Evolutionary conservation across 2,113 vertebrate genomes (phyloP).

Genomic region (Aix galericulata): DNA sequence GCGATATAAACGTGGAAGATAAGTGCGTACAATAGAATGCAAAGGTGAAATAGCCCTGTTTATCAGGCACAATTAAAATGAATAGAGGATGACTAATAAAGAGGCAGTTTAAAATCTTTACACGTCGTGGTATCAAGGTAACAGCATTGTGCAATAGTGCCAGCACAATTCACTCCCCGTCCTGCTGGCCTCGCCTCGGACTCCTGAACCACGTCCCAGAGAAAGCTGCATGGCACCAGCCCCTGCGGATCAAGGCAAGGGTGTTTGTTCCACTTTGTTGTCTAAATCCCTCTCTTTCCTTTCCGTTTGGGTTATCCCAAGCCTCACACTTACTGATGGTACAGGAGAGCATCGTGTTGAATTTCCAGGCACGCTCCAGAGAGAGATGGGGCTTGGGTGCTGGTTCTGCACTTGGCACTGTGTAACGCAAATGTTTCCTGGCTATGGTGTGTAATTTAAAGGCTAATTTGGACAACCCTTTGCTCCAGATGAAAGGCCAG

Average conservation of each 20-base stretch:
- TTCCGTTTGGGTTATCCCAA: background rate
- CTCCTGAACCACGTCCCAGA: background rate
- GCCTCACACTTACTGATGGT: fast-evolving
- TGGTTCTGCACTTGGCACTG: background rate
- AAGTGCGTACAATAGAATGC: background rate
- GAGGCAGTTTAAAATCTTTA: conserved; percentile 45
- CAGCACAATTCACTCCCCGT: background rate
- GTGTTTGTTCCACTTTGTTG: background rate
- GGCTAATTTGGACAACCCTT: background rate
- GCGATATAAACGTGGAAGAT: background rate
- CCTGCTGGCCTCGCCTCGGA: background rate
- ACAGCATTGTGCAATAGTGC: conserved; percentile 35
- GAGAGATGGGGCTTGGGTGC: background rate
- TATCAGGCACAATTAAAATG: conserved; percentile 50
- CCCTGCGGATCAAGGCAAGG: background rate
- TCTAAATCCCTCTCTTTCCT: background rate
- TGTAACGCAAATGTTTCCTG: background rate
- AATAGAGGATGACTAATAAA: conserved; percentile 45
- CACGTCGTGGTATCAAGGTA: conserved; percentile 43
- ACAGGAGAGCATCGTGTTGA: background rate
- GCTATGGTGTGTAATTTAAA: background rate
- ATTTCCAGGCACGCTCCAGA: background rate
- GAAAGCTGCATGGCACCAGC: background rate
- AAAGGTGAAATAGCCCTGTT: conserved; percentile 48
- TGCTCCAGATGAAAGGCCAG: background rate